Evolutionary conservation across 2,797 vertebrate genomes (phyloP), one percentile per base, ranked within the genome.

Genomic region (Gymnoscopelus braueri): DNA sequence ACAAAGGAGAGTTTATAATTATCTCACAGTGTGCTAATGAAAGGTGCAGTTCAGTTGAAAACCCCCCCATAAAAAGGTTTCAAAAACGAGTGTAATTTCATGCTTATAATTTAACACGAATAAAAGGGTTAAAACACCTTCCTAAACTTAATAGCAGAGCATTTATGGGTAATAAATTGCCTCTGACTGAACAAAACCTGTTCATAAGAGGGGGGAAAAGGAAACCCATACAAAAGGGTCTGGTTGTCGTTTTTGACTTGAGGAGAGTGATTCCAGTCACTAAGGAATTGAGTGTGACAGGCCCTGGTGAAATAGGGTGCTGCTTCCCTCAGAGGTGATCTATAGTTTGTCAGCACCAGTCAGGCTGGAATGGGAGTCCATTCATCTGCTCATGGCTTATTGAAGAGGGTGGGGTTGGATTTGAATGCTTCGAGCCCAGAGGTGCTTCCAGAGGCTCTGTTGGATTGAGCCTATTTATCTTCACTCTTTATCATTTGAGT

Each of bases 311-410:
- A 90, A 93, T 90, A 84, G 81, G 84, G 74, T 77, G 79, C 80
- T 80, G 79, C 86, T 91, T 44, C 78, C 71, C 83, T 90, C 82
- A 81, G 85, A 80, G 86, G 87, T 92, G 91, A 93, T 93, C 88
- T 91, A 93, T 92, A 88, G 89, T 91, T 91, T 90, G 89, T 92
- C 90, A 89, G 86, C 84, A 78, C 87, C 90, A 89, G 90, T 92
- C 90, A 93, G 83, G 79, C 80, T 61, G 62, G 86, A 89, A 91
- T 84, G 79, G 85, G 80, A 86, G 87, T 89, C 85, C 85, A 92
- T 92, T 91, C 85, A 87, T 91, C 91, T 89, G 79, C 81, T 87
- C 87, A 84, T 88, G 85, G 86, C 85, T 91, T 90, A 91, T 90
- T 91, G 91, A 90, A 91, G 85, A 88, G 79, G 84, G 85, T 79